Evolutionary conservation across 2,888 invertebrate genomes (phyloP).

Genomic region (Harpagoxenus sublaevis): DNA sequence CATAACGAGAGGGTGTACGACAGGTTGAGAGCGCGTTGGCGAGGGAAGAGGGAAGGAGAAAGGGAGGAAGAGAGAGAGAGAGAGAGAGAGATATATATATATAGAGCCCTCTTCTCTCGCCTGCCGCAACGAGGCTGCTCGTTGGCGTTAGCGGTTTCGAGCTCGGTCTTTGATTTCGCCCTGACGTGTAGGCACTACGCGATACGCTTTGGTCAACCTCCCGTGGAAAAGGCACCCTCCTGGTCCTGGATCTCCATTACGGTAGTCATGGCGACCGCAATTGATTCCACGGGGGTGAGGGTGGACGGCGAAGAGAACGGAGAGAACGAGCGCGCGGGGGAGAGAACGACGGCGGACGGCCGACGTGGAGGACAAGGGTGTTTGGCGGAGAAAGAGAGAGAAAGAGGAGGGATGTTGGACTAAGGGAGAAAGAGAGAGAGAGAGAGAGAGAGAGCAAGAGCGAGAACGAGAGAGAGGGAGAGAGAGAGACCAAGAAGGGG

Average conservation of each 20-base stretch:
- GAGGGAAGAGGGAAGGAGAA: constrained; percentile 3
- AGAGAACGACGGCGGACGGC: constrained; percentile 61
- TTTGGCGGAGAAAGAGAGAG: constrained; percentile 65
- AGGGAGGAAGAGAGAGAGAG: neutral
- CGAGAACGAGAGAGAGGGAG: constrained; percentile 30
- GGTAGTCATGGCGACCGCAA: constrained; percentile 85
- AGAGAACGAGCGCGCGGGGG: constrained; percentile 65
- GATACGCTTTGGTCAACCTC: constrained; percentile 81
- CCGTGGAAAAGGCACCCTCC: constrained; percentile 83
- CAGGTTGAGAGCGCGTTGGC: constrained; percentile 37
- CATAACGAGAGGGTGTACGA: constrained; percentile 58
- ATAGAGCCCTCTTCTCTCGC: constrained; percentile 64
- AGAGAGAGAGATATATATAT: neutral
- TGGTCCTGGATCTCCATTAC: constrained; percentile 84
- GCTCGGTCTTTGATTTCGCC: constrained; percentile 81
- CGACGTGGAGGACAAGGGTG: constrained; percentile 65
- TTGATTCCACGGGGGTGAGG: constrained; percentile 83
- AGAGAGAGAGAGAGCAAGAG: constrained; percentile 17
- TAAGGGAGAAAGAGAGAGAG: constrained; percentile 43
- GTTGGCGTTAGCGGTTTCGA: constrained; percentile 69
- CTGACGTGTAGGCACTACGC: constrained; percentile 78
- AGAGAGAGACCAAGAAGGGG: constrained; percentile 51
- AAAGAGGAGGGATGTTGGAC: constrained; percentile 59
- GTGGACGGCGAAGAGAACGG: constrained; percentile 72
- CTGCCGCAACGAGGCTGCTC: constrained; percentile 62